Evolutionary conservation across 1,140 invertebrate genomes (phyloP), one percentile per base, ranked within the genome.

Genomic region (Bombyx mandarina): DNA sequence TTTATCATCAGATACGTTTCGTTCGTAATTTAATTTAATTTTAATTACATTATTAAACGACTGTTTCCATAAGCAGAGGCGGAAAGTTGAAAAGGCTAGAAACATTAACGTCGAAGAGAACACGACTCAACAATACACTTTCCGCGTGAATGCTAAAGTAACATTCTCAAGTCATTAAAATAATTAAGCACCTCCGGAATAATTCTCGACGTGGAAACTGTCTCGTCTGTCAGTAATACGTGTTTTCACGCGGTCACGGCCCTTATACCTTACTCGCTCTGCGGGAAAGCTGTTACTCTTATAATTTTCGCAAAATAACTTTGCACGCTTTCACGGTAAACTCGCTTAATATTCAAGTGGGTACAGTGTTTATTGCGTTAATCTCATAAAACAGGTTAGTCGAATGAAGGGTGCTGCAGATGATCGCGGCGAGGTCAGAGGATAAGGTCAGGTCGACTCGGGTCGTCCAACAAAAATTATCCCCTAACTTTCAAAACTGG

Each of bases 331-430:
- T 18, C 58, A 58, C 43, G 43, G 62, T 44, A 62, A 58, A 26
- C 58, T 61, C 43, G 52, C 58, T 66, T 62, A 68, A 66, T 69
- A 65, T 66, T 64, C 60, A 46, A 65, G 57, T 67, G 65, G 60
- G 63, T 63, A 61, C 61, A 68, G 60, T 65, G 65, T 72, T 69
- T 67, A 69, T 71, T 64, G 63, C 58, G 53, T 63, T 62, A 65
- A 73, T 77, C 69, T 74, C 66, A 67, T 74, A 69, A 75, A 80
- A 82, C 79, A 77, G 75, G 79, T 80, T 82, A 81, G 66, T 62
- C 60, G 71, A 74, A 71, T 69, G 65, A 78, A 75, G 69, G 69
- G 71, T 67, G 69, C 68, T 68, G 69, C 63, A 72, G 67, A 77
- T 69, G 69, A 78, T 71, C 67, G 75, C 65, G 58, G 46, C 65